Base-by-base conservation (phyloP, 2,888 invertebrate genomes). In the Lepidonotus clava region DNA sequence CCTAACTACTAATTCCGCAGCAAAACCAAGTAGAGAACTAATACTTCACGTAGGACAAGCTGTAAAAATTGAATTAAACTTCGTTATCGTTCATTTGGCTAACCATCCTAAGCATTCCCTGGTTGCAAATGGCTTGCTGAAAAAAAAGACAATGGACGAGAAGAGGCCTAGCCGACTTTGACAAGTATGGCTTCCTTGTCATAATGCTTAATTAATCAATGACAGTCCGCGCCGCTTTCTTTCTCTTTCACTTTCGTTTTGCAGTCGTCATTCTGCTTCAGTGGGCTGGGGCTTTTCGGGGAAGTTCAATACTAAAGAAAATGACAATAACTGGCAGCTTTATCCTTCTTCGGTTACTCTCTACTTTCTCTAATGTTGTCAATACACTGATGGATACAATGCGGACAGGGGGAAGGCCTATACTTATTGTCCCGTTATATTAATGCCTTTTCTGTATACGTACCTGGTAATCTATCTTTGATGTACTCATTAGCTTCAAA, bases 141-240 rank as follows among this genome's bases (percentile, higher is more conserved):
- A 61, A 61, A 61, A 61, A 6, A 11, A 46, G 28, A 61, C 61
- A 61, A 61, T 61, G 61, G 61, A 61, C 61, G 61, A 61, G 61
- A 61, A 61, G 61, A 32, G 28, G 61, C 4, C 28, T 61, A 61
- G 61, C 61, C 61, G 61, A 61, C 61, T 61, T 61, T 61, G 61
- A 61, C 61, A 61, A 61, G 61, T 61, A 61, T 61, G 61, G 61
- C 61, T 24, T 24, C 61, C 61, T 61, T 61, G 61, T 61, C 61
- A 61, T 61, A 61, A 61, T 61, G 61, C 61, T 61, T 61, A 61
- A 61, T 61, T 28, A 61, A 61, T 61, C 61, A 61, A 61, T 61
- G 61, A 61, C 61, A 61, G 61, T 32, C 24, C 14, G 61, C 61
- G 28, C 28, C 61, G 24, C 28, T 61, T 61, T 32, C 28, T 61